Conservation (phyloP, 1,140 invertebrate species). For the Carposina sasakii region DNA sequence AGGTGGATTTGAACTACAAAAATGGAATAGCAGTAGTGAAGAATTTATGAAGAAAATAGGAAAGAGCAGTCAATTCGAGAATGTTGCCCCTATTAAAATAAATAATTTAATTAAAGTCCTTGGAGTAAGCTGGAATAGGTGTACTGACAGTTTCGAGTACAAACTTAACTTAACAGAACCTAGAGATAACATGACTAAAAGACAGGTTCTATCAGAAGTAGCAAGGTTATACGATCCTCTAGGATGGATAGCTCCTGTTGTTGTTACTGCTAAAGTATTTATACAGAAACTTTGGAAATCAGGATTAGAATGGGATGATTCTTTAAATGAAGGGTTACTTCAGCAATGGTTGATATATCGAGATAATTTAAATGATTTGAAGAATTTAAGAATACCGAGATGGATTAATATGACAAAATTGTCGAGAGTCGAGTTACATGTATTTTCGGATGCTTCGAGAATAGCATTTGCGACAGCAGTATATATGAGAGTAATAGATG, state of each 20-base stretch:
- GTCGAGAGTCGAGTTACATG: constrained; percentile 10
- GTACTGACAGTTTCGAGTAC: constrained; percentile 8
- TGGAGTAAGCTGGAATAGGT: constrained; percentile 7
- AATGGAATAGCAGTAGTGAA: constrained; percentile 10
- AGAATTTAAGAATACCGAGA: constrained; percentile 10
- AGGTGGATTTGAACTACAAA: constrained; percentile 13
- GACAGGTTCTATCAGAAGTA: constrained; percentile 27
- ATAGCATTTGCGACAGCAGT: constrained; percentile 16
- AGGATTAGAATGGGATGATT: constrained; percentile 29
- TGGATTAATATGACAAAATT: background rate
- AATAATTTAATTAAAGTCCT: background rate
- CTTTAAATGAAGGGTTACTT: constrained; percentile 11
- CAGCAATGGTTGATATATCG: constrained; percentile 9
- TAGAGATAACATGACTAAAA: constrained; percentile 20
- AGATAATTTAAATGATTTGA: constrained; percentile 9
- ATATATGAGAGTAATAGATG: constrained; percentile 19
- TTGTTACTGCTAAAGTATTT: constrained; percentile 38
- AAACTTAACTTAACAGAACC: background rate
- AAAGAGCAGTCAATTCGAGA: no score
- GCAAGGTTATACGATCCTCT: constrained; percentile 37
- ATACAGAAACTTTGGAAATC: constrained; percentile 37
- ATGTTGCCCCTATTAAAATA: background rate
- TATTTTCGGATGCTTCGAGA: constrained; percentile 13
- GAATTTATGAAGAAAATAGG: no score
- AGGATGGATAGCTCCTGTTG: constrained; percentile 32